phyloP scores from a whole-genome alignment of 2,888 invertebrate species.

The Callosobruchus maculatus region DNA sequence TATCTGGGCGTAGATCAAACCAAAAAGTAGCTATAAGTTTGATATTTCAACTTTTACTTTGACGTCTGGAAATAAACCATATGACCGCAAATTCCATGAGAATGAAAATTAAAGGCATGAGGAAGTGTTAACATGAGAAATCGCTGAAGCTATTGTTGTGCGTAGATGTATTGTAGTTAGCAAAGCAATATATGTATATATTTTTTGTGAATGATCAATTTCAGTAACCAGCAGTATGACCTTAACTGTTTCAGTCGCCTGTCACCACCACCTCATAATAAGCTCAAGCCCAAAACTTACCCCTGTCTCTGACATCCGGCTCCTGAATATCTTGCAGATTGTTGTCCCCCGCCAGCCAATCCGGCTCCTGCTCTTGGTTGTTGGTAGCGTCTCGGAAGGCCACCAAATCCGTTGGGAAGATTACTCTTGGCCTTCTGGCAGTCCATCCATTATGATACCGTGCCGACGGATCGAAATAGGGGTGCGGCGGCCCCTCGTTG shows the following conservation, averaged over 20 bases:
- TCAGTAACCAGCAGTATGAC: background rate
- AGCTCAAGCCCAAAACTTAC: slow-evolving; percentile 48
- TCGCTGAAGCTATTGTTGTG: no score
- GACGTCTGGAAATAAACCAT: no score
- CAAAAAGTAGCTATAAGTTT: no score
- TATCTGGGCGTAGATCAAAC: no score
- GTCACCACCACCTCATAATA: background rate
- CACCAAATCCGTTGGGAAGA: slow-evolving; percentile 48
- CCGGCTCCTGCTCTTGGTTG: slow-evolving; percentile 34
- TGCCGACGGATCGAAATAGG: slow-evolving; percentile 36
- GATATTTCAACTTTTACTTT: no score
- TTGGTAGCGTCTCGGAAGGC: slow-evolving; percentile 41
- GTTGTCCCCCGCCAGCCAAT: slow-evolving; percentile 42
- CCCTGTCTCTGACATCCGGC: slow-evolving; percentile 59
- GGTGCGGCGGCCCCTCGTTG: slow-evolving; percentile 26
- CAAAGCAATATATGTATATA: no score
- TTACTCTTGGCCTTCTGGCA: slow-evolving; percentile 45
- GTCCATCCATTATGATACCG: slow-evolving; percentile 37
- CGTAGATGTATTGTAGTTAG: no score
- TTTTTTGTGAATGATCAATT: no score
- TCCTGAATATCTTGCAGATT: slow-evolving; percentile 61
- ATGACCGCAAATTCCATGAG: no score
- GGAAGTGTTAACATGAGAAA: no score
- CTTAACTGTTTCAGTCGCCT: background rate
- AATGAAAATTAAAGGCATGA: no score